Percentiles rank a stretch among this genome's conserved stretches.
These are phyloP conservation scores for Leptopilina drosophilae DNA, from an alignment of 2,888 invertebrate genomes.

Conservation along the genomic window DNA sequence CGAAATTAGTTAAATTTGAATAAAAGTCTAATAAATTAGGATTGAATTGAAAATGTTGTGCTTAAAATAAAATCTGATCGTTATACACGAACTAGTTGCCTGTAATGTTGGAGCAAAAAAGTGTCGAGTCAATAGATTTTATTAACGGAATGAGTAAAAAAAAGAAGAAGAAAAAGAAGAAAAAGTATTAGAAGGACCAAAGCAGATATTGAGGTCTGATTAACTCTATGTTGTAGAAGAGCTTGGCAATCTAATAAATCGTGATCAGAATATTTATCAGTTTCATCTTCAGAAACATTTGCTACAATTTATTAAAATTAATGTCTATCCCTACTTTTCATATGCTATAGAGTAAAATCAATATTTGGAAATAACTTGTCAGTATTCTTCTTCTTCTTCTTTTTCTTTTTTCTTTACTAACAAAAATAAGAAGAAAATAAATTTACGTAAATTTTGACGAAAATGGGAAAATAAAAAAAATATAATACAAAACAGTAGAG, in stretches of 20 bases:
- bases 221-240: constrained; percentile 14
- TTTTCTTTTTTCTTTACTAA: too few relatives aligned
- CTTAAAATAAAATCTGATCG: not conserved
- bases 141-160: not conserved
- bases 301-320: not conserved
- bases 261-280: constrained; percentile 35
- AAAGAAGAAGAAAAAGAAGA: not conserved
- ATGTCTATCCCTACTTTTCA: not conserved
- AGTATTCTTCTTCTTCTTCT: not conserved
- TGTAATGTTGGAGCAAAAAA: not conserved
- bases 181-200: not conserved
- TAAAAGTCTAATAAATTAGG: not conserved
- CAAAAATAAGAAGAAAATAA: too few relatives aligned
- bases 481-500: too few relatives aligned
- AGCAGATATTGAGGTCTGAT: constrained; percentile 13
- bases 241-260: constrained; percentile 25
- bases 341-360: not conserved
- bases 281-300: not conserved
- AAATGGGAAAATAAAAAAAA: too few relatives aligned
- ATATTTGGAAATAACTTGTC: not conserved
- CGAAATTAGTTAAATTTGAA: not conserved
- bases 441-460: too few relatives aligned
- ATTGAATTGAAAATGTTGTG: not conserved
- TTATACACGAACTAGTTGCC: constrained; percentile 12
- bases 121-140: constrained; percentile 18